These are phyloP conservation scores for Seira ritae DNA, from an alignment of 2,888 invertebrate species.

Conservation along the genomic window DNA sequence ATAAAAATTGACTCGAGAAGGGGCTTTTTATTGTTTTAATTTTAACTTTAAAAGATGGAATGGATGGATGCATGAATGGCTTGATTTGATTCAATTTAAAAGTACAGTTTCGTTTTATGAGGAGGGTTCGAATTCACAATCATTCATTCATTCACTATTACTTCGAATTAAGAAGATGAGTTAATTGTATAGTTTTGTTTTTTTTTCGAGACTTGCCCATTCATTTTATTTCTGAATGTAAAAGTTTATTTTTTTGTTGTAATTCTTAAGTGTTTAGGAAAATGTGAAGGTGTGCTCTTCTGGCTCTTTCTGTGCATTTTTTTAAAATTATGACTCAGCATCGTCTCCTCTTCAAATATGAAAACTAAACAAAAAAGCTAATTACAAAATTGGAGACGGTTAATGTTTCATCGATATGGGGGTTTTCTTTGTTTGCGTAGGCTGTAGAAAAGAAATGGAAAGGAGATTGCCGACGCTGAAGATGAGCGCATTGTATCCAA, in stretches of 20 bases:
- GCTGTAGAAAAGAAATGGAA: too few species aligned
- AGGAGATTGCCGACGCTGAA: too few species aligned
- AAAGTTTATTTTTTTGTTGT: neutral
- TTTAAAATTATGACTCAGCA: constrained; percentile 7
- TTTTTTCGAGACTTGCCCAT: neutral
- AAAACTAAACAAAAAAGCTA: constrained; percentile 2
- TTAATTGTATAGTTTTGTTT: constrained; percentile 14
- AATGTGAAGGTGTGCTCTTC: neutral
- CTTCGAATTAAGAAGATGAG: constrained; percentile 8
- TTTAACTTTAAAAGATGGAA: too few species aligned
- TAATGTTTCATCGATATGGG: neutral
- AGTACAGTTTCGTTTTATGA: neutral
- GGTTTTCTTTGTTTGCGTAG: too few species aligned
- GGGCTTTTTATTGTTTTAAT: neutral
- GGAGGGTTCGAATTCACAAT: neutral
- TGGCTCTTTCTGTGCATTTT: neutral
- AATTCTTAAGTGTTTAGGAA: neutral
- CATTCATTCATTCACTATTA: constrained; percentile 9
- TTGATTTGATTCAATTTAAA: constrained; percentile 10
- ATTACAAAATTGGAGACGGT: constrained; percentile 16
- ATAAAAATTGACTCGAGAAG: neutral
- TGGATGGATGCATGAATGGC: neutral
- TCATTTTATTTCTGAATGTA: neutral
- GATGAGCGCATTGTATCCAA: too few species aligned
- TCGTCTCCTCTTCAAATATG: neutral